phyloP scores from a whole-genome alignment of 2,113 vertebrate species.

The Scopus umbretta region DNA sequence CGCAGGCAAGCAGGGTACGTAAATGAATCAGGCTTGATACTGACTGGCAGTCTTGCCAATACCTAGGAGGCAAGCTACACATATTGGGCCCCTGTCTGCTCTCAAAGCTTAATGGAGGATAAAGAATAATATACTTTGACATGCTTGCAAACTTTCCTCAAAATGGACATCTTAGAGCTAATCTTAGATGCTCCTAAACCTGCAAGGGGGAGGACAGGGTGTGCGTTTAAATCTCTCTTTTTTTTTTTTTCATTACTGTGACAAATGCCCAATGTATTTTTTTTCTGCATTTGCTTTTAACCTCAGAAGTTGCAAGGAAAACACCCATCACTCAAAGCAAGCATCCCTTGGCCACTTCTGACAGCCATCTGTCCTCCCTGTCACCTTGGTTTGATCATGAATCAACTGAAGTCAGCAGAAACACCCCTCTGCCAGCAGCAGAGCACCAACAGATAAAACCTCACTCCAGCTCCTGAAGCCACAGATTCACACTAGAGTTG shows the following conservation, averaged over 20 bases:
- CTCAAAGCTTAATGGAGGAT: background rate
- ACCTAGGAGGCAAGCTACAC: background rate
- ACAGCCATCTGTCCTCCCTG: background rate
- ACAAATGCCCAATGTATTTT: background rate
- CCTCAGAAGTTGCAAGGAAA: background rate
- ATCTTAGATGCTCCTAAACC: background rate
- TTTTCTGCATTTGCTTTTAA: background rate
- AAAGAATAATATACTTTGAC: background rate
- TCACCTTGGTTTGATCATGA: background rate
- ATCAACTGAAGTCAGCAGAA: background rate
- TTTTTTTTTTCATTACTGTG: background rate
- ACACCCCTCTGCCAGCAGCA: background rate
- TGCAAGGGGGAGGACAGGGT: background rate
- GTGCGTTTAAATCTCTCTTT: background rate
- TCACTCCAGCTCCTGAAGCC: background rate
- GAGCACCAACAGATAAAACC: background rate
- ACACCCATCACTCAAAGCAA: background rate
- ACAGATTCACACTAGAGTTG: background rate
- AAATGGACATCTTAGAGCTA: background rate
- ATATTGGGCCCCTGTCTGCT: background rate
- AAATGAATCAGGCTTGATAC: background rate
- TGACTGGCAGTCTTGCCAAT: background rate
- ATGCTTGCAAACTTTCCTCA: background rate
- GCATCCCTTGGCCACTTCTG: background rate
- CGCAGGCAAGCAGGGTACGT: background rate